A percentile compares a stretch with the other conserved stretches of the same genome.
phyloP scores from a whole-genome alignment of 2,888 invertebrate species.

The Tipula confusa region DNA sequence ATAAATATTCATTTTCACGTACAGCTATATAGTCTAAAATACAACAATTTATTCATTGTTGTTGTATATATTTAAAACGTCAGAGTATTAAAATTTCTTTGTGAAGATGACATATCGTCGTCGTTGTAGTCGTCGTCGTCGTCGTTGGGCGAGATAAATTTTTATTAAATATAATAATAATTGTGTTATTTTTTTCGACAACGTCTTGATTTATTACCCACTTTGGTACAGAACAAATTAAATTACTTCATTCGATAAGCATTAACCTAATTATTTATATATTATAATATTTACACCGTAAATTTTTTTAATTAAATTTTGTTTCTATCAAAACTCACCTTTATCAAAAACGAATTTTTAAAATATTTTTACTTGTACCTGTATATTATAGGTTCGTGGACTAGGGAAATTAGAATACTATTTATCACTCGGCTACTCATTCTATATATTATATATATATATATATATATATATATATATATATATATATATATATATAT shows the following conservation, averaged over 20 bases:
- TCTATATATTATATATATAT: too few relatives aligned
- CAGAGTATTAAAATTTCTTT: background rate
- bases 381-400: too few relatives aligned
- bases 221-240: background rate
- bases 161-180: background rate
- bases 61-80: background rate
- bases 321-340: background rate
- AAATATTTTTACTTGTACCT: too few relatives aligned
- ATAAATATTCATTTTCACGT: background rate
- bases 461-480: too few relatives aligned
- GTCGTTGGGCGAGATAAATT: background rate
- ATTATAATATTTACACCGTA: background rate
- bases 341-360: background rate
- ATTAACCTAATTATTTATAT: background rate
- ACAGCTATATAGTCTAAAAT: background rate
- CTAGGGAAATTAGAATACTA: background rate
- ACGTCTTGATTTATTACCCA: background rate
- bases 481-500: too few relatives aligned
- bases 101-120: background rate
- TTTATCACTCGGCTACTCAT: background rate
- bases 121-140: background rate
- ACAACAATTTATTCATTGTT: too few relatives aligned
- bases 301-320: conserved; percentile 3
- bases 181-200: too few relatives aligned
- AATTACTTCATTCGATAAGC: background rate